Evolutionary conservation across 2,113 vertebrate species (phyloP).

Genomic region (Ctenodactylus gundi): DNA sequence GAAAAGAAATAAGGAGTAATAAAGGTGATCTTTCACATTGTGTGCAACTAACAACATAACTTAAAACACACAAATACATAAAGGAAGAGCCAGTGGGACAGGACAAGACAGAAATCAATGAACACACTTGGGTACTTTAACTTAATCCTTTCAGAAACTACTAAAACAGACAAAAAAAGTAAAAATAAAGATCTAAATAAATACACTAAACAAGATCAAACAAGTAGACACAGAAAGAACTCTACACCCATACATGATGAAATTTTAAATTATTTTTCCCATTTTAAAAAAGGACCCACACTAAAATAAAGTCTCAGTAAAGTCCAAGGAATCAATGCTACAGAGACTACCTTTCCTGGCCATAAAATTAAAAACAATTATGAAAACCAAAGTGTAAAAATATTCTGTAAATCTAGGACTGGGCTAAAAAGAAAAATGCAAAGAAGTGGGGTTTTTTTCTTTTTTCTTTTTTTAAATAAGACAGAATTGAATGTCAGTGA

Average conservation of each 20-base stretch:
- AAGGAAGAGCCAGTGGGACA: conserved; percentile 4
- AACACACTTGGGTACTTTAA: not conserved
- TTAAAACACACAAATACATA: not conserved
- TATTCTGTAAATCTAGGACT: not conserved
- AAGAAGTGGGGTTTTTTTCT: too few relatives aligned
- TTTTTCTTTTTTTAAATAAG: not conserved
- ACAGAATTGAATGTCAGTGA: not conserved
- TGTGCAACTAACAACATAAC: not conserved
- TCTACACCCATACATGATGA: not conserved
- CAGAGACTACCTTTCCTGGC: not conserved
- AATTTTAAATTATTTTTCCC: not conserved
- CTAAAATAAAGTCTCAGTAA: not conserved
- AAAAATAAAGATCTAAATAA: conserved; percentile 1
- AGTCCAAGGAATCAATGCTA: conserved; percentile 11
- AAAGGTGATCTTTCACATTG: not conserved
- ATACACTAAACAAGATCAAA: not conserved
- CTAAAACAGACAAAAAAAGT: not conserved
- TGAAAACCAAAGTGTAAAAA: conserved; percentile 19
- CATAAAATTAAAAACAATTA: not conserved
- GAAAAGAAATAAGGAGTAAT: conserved; percentile 19
- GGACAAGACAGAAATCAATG: not conserved
- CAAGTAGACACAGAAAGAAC: not conserved
- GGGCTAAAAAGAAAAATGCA: conserved; percentile 21
- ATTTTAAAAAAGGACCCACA: not conserved
- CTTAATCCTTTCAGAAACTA: not conserved